phyloP scores from a whole-genome alignment of 2,888 invertebrate species.

The Agonopterix subpropinquella region DNA sequence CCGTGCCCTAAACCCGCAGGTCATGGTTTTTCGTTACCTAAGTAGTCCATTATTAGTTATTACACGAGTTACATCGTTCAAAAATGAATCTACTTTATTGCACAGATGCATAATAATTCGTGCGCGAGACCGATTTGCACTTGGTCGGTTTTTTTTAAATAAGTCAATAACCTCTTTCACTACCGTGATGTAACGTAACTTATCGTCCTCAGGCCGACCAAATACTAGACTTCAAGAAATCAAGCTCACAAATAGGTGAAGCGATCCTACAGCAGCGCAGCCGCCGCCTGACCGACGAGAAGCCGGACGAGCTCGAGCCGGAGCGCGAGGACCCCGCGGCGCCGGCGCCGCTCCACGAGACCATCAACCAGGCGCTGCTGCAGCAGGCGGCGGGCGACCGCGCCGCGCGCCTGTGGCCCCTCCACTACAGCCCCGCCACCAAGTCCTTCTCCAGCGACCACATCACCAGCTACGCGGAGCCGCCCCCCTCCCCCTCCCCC shows the following conservation, averaged over 20 bases:
- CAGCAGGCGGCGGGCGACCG: background rate
- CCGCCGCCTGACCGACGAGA: background rate
- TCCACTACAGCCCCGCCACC: background rate
- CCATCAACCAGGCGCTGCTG: background rate
- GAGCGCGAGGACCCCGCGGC: conserved; percentile 14
- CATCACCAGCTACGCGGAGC: background rate
- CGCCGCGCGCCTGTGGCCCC: background rate
- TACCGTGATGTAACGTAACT: too few relatives aligned
- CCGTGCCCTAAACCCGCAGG: too few relatives aligned
- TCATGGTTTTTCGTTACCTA: too few relatives aligned
- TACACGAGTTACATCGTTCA: too few relatives aligned
- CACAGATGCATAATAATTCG: too few relatives aligned
- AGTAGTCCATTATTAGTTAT: too few relatives aligned
- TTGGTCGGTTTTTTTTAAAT: too few relatives aligned
- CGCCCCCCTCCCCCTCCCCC: conserved; percentile 7
- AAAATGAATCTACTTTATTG: too few relatives aligned
- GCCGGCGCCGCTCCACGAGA: background rate
- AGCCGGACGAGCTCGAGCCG: conserved; percentile 16
- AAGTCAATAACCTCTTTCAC: too few relatives aligned
- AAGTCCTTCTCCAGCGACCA: background rate
- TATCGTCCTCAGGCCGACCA: conserved; percentile 15
- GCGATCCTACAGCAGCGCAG: conserved; percentile 41
- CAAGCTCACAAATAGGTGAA: conserved; percentile 50
- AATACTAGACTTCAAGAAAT: conserved; percentile 58
- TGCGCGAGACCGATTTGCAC: too few relatives aligned